Base-by-base conservation (phyloP, 2,888 invertebrate genomes). In the Drosophila monieri region DNA sequence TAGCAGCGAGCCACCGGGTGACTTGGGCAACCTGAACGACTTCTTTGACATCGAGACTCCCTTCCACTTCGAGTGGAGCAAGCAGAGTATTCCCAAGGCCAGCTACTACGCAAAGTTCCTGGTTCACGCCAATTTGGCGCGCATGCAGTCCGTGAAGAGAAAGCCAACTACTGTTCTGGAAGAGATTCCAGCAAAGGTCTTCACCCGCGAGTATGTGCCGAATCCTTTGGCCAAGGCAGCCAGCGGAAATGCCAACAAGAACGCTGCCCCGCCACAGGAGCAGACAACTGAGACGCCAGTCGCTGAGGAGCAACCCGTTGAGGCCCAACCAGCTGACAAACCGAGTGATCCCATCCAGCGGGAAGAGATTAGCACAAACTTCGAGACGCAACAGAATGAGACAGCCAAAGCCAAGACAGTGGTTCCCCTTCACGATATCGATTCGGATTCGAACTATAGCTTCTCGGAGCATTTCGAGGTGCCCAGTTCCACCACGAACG, bases 401-500 rank as follows among this genome's bases (percentile, higher is more conserved):
- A 0, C 56, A 8, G 12, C 10, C 3, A 43, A 12, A 6, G 21
- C 43, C 12, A 43, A 43, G 12, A 18, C 18, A 10, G 18, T 43
- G 1, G 43, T 12, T 10, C 12, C 43, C 1, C 47, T 60, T 6
- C 87, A 85, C 47, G 80, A 74, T 8, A 32, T 86, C 14, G 92
- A 91, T 58, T 90, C 91, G 0, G 91, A 92, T 65, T 91, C 91
- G 0, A 91, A 92, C 68, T 92, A 91, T 58, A 91, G 91, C 57
- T 91, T 91, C 55, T 91, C 92, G 1, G 91, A 91, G 53, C 91
- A 90, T 64, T 91, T 91, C 56, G 89, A 89, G 66, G 37, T 79
- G 43, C 73, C 81, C 2, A 70, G 80, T 9, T 76, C 76, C 25
- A 77, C 78, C 3, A 60, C 70, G 0, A 41, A 32, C 14, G 72